Evolutionary conservation across 2,797 vertebrate species (phyloP).

Genomic region (Pantherophis alleghaniensis): DNA sequence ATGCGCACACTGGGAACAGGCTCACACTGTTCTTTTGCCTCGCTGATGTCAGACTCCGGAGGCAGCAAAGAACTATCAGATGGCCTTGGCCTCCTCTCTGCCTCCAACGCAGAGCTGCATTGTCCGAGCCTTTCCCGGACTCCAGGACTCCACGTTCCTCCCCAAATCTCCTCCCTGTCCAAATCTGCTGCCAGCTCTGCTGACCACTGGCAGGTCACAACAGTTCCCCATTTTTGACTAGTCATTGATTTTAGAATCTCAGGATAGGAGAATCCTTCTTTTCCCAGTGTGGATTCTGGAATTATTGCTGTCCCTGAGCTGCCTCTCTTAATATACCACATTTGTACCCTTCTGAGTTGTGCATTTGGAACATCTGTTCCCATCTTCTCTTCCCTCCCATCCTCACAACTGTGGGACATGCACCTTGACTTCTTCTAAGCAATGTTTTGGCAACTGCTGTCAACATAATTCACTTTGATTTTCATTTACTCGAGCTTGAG

Average conservation of each 20-base stretch:
- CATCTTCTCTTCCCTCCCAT: background rate
- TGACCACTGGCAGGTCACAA: no score
- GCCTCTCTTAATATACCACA: background rate
- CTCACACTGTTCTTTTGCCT: no score
- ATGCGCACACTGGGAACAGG: no score
- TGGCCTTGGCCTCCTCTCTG: no score
- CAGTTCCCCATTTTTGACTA: background rate
- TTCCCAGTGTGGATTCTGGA: background rate
- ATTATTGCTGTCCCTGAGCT: background rate
- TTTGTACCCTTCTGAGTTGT: background rate
- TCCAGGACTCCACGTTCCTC: no score
- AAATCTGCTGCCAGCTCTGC: no score
- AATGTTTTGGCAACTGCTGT: background rate
- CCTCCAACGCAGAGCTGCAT: no score
- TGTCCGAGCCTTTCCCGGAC: no score
- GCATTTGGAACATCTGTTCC: background rate
- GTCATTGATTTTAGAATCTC: background rate
- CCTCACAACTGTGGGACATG: background rate
- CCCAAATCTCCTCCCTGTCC: no score
- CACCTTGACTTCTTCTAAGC: background rate
- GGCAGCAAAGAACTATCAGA: no score
- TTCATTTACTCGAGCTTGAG: background rate
- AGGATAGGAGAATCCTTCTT: background rate
- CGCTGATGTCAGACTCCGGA: no score
- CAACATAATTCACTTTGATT: slow-evolving; percentile 3